Evolutionary conservation across 2,113 vertebrate species (phyloP), one percentile per base, ranked within the genome.

Genomic region (Lepus europaeus): DNA sequence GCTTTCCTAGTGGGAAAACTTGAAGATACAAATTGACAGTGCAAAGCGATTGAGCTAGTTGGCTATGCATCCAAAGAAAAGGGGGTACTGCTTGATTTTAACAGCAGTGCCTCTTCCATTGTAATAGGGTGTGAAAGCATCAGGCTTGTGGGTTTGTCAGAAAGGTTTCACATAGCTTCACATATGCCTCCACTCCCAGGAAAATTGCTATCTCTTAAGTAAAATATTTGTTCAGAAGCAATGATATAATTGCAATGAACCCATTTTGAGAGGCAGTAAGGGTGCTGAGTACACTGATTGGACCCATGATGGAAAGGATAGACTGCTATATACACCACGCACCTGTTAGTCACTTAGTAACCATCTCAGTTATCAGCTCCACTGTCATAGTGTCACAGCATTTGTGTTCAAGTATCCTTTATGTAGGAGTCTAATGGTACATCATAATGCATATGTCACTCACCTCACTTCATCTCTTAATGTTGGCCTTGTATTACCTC

Each of bases 41-140:
- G 13, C 23, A 7, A 23, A 25, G 20, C 25, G 53, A 64, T 10
- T 10, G 9, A 87, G 70, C 25, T 17, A 31, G 6, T 4, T 64
- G 49, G 4, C 8, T 29, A 12, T 10, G 8, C 0, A 61, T 33
- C 14, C n/a, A 84, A 73, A 64, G 22, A 59, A 36, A 45, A 0
- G 20, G 27, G 12, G 4, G 6, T 2, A 11, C 4, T 20, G 3
- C 1, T 68, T 61, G n/a, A 22, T 22, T 1, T n/a, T 14, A 22
- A 25, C 20, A 74, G 6, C 3, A 20, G n/a, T 9, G 49, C 14
- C 23, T 72, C 33, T 6, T 78, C 2, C 4, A 5, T 14, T 49
- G 5, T 56, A 36, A 31, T 23, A 39, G 31, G 29, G 17, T 4
- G 17, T 33, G 19, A 33, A 23, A 45, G 36, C 11, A 19, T 78